A percentile compares a stretch with the other conserved stretches of the same genome.
Conservation (phyloP, 2,113 vertebrate genomes). For the Syngnathoides biaculeatus region DNA sequence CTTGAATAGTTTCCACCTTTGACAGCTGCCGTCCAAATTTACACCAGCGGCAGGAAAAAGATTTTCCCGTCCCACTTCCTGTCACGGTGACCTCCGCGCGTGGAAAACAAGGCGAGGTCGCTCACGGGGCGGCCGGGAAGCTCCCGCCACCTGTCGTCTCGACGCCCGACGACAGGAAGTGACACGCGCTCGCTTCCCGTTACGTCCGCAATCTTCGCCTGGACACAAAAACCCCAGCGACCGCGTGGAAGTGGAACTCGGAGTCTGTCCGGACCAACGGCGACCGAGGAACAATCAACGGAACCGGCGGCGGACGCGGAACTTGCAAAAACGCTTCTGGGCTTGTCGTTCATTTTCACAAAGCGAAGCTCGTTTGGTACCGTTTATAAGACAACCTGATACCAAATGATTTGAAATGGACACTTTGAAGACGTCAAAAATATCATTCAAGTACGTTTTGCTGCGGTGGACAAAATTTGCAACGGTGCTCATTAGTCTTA, state of each 20-base stretch:
- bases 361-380: too few species aligned
- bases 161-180: too few species aligned
- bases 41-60: constrained; percentile 5
- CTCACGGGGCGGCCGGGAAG: background rate
- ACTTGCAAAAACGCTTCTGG: too few species aligned
- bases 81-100: constrained; percentile 5
- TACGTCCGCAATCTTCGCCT: background rate
- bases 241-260: background rate
- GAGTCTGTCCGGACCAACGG: too few species aligned
- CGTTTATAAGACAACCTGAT: too few species aligned
- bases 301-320: background rate
- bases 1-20: constrained; percentile 2
- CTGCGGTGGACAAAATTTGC: too few species aligned
- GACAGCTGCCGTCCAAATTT: constrained; percentile 9
- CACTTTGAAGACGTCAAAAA: too few species aligned
- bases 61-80: constrained; percentile 2
- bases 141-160: background rate
- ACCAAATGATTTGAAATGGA: too few species aligned
- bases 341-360: too few species aligned
- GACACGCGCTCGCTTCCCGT: background rate
- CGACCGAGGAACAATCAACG: too few species aligned
- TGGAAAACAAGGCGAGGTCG: background rate
- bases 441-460: too few species aligned
- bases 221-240: background rate
- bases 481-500: too few species aligned